Base-by-base conservation (phyloP, 1,140 invertebrate species). In the Atopsyche davidsoni region DNA sequence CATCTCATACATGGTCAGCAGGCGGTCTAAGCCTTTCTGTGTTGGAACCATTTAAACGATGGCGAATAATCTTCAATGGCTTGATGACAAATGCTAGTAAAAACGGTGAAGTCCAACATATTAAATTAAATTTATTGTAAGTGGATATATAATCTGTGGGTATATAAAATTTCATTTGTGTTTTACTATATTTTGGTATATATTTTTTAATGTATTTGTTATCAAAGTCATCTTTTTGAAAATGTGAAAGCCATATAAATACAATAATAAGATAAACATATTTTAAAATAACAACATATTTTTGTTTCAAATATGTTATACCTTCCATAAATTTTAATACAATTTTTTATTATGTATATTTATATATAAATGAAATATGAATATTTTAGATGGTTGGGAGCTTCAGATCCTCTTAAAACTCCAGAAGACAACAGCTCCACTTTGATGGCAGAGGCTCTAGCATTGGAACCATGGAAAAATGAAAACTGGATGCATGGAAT, bases 31-130 rank as follows among this genome's bases (percentile, higher is more conserved):
- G 72, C 45, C 66, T 83, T 45, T 70, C 77, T 52, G 55, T 76
- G 4, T 58, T 80, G 11, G 72, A 81, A 52, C 64, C 75, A 0
- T 67, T 75, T 55, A 51, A 61, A 47, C 64, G 67, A 36, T 75
- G 78, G 66, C 73, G 79, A 55, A 67, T 85, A 14, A 59, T 73
- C 28, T 84, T 73, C 60, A 83, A 81, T 60, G 82, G 82, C 2
- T 57, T 78, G 2, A 57, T 82, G 4, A 73, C 67, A 52, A 68
- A 68, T 42, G 64, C 64, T 13, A 50, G 49, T 24, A 57, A 57
- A 25, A 58, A 64, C 35, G 50, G 49, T 9, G 57, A 60, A 4
- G 55, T 68, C 2, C 64, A 72, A 48, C 77, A 80, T 53, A 64
- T 74, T 11, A 60, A 62, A 28, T 61, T 75, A 14, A 73, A 72